Conservation (phyloP, 2,888 invertebrate genomes). For the Drosophila atripex region DNA sequence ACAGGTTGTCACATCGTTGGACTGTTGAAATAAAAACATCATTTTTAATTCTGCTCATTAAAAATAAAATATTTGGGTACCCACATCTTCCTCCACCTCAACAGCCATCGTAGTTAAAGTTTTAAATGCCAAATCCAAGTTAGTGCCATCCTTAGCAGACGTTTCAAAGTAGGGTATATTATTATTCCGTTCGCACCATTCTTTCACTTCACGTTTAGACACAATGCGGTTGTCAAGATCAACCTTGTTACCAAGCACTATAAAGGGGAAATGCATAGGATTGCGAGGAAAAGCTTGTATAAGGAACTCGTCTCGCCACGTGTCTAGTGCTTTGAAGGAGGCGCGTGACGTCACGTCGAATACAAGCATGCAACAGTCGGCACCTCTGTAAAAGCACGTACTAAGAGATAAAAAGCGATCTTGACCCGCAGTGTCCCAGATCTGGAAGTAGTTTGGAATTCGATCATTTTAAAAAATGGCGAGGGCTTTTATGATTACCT, state of each 20-base stretch:
- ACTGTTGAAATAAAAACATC: too few relatives aligned
- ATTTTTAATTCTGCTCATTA: too few relatives aligned
- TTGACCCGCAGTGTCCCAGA: slow-evolving; percentile 99
- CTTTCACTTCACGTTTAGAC: slow-evolving; percentile 95
- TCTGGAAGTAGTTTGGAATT: slow-evolving; percentile 85
- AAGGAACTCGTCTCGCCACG: slow-evolving; percentile 99
- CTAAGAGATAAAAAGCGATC: slow-evolving; percentile 99
- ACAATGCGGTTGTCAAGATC: slow-evolving; percentile 95
- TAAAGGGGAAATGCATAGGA: slow-evolving; percentile 99
- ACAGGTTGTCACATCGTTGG: too few relatives aligned
- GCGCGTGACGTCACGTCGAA: slow-evolving; percentile 99
- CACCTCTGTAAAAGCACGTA: slow-evolving; percentile 99
- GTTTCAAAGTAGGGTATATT: slow-evolving; percentile 99
- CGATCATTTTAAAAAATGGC: background rate
- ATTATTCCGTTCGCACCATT: slow-evolving; percentile 99
- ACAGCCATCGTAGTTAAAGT: slow-evolving; percentile 99
- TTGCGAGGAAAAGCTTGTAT: slow-evolving; percentile 98
- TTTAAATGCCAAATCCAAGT: slow-evolving; percentile 99
- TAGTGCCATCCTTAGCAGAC: slow-evolving; percentile 99
- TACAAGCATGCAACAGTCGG: slow-evolving; percentile 99
- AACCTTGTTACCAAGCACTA: slow-evolving; percentile 98
- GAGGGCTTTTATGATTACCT: slow-evolving; percentile 84
- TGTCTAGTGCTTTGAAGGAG: slow-evolving; percentile 99
- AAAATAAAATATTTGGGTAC: background rate
- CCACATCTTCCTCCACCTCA: slow-evolving; percentile 93